Evolutionary conservation across 2,888 invertebrate genomes (phyloP), one percentile per base, ranked within the genome.

Genomic region (Pseudococcus jackbeardsleyi): DNA sequence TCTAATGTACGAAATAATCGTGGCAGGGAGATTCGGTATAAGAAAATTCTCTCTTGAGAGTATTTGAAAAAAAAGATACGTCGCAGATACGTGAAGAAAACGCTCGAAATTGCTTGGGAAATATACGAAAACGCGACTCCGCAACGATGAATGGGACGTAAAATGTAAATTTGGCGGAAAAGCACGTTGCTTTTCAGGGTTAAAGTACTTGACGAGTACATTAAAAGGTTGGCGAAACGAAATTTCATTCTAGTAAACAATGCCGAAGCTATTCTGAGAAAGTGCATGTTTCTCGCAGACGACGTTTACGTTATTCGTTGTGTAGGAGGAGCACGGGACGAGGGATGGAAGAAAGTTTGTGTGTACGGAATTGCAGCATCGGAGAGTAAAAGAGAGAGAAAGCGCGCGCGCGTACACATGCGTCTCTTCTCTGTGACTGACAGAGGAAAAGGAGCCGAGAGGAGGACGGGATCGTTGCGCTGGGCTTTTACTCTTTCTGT

Each of bases 151-250:
- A 72, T 72, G 72, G 33, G 33, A 72, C 72, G 72, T 22, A 72
- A 72, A 72, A 72, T 72, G 72, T 72, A 72, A 72, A 72, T 72
- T 72, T 72, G 72, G 7, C 72, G 64, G 8, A 72, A 72, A 72
- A 72, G 72, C 72, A 72, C 72, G 72, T 72, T 72, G 33, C 72
- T 72, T 72, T 72, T 72, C 72, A 72, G 72, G 72, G 72, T 72
- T 72, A 72, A 33, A 72, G 72, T 33, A 72, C 72, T 72, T 33
- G 72, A 72, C 33, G 72, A 39, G 72, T 72, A 72, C 72, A 72
- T 33, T 72, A 64, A 72, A 72, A 72, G 72, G 72, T 72, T 72
- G 17, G 72, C 64, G 64, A 64, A 64, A 19, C 72, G 72, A 33
- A 72, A 72, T 72, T 72, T 72, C 72, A 72, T 33, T 72, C 72